These are phyloP conservation scores for Liasis olivaceus DNA, from an alignment of 2,797 vertebrate genomes.

Conservation along the genomic window DNA sequence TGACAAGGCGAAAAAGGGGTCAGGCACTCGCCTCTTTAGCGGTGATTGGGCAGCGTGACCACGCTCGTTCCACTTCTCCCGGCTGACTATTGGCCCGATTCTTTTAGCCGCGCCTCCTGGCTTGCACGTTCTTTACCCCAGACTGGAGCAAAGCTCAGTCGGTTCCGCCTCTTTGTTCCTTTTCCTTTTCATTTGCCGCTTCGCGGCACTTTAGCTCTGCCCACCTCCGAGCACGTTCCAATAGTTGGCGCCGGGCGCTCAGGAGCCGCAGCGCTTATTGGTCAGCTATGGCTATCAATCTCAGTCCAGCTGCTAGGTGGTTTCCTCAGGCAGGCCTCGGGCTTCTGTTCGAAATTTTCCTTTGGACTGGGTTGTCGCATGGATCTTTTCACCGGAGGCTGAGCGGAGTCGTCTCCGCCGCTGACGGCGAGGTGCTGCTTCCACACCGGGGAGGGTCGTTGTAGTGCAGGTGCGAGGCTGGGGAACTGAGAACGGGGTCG, in stretches of 20 bases:
- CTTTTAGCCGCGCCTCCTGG: background rate
- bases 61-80: background rate
- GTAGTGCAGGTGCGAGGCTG: background rate
- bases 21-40: too few relatives aligned
- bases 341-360: background rate
- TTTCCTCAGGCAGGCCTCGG: background rate
- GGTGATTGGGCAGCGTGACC: background rate
- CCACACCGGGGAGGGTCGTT: too few relatives aligned
- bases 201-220: too few relatives aligned
- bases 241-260: fast-evolving
- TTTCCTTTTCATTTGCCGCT: conserved; percentile 15
- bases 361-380: background rate
- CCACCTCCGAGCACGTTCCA: background rate
- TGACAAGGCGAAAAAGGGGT: background rate
- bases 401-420: background rate
- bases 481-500: background rate
- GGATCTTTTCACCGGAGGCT: background rate
- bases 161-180: background rate
- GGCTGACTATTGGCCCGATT: background rate
- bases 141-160: background rate
- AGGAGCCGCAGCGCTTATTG: conserved; percentile 37
- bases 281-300: background rate
- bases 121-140: background rate
- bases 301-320: background rate
- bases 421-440: background rate